Evolutionary conservation across 2,113 vertebrate species (phyloP), one percentile per base, ranked within the genome.

Genomic region (Egretta garzetta): DNA sequence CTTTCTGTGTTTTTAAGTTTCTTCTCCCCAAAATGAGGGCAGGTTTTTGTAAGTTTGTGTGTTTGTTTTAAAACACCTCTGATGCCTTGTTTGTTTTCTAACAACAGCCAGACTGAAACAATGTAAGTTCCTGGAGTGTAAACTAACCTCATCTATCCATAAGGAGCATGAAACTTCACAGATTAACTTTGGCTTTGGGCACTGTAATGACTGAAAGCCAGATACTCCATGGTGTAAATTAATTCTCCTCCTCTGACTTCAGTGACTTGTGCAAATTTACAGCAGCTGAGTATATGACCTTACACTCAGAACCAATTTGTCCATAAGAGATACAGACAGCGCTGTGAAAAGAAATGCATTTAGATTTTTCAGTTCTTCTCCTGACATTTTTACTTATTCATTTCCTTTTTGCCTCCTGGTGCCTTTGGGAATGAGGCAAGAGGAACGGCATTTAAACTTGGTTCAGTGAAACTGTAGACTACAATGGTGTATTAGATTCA

Each of bases 11-110:
- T 88, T 90, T 59, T 58, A 52, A 86, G 15, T 52, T 92, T 63
- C 28, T 27, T 85, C 20, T 64, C 9, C 14, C 5, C 2, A 1
- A 1, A 23, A 41, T 17, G 7, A 86, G 3, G 11, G 37, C 0
- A 3, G 5, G 7, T 53, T 80, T 74, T 41, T 14, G 3, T n/a
- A 67, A 59, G 30, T 63, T 32, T 67, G 9, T 49, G 14, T 27
- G 8, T 88, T 86, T 77, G 8, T 24, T 86, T 86, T 67, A 66
- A 62, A 80, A 59, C 11, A 23, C 5, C 30, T 49, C 22, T 68
- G 20, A 56, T 60, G 33, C 56, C 23, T 84, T 86, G 5, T 67
- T 92, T 53, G 5, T 67, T 91, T 93, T 32, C 52, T 56, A 73
- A 49, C 49, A 67, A 22, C 26, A 93, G 89, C 24, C 16, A 89